phyloP scores from a whole-genome alignment of 2,113 vertebrate species.

The Planiliza haematocheilus region DNA sequence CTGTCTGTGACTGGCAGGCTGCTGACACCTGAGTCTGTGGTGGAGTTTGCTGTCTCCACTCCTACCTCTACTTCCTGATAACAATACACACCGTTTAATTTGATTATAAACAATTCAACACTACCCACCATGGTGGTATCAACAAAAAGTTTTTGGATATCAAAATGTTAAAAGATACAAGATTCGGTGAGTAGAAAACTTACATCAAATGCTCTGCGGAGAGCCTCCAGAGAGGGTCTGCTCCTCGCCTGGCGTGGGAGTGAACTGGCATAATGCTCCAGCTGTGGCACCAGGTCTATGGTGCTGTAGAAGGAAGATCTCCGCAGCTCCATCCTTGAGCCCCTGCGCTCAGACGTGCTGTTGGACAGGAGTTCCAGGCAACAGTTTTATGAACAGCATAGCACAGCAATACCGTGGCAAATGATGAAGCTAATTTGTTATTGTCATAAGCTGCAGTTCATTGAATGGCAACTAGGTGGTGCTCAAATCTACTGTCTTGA shows the following conservation, averaged over 20 bases:
- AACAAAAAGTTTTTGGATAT: too few relatives aligned
- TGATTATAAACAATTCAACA: too few relatives aligned
- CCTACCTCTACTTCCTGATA: slow-evolving; percentile 60
- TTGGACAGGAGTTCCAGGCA: neutral
- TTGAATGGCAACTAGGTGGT: neutral
- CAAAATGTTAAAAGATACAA: too few relatives aligned
- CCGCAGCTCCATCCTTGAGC: slow-evolving; percentile 53
- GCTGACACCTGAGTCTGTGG: slow-evolving; percentile 21
- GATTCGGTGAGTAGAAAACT: too few relatives aligned
- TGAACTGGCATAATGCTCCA: slow-evolving; percentile 73
- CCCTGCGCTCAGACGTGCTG: slow-evolving; percentile 35
- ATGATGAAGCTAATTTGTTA: neutral
- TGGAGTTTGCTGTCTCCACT: neutral
- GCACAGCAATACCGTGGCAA: neutral
- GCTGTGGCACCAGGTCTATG: slow-evolving; percentile 68
- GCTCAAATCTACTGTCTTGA: neutral
- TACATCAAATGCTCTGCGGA: slow-evolving; percentile 72
- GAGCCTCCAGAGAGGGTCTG: slow-evolving; percentile 74
- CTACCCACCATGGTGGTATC: too few relatives aligned
- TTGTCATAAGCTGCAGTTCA: neutral
- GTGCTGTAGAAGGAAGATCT: slow-evolving; percentile 78
- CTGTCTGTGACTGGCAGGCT: slow-evolving; percentile 16
- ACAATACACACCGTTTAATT: neutral
- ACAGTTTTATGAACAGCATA: neutral
- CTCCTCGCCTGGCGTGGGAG: slow-evolving; percentile 41